Base-by-base conservation (phyloP, 2,113 vertebrate species). In the Coptodon rendalli region DNA sequence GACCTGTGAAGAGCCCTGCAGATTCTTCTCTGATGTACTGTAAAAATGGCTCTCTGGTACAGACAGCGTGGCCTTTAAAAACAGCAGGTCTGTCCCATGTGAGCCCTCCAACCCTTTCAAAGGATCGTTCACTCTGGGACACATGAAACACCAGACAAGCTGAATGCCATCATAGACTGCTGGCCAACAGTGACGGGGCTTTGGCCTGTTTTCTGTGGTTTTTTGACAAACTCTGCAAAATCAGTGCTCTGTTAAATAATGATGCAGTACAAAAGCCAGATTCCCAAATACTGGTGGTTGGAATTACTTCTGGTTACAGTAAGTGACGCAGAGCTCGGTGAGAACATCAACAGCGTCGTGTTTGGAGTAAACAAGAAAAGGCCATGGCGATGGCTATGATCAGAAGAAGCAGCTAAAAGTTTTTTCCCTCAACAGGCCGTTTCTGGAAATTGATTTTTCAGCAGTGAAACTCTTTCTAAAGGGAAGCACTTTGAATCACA, bases 11-110 rank as follows among this genome's bases (percentile, higher is more conserved):
- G 63, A 86, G 19, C 79, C 13, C 80, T 61, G 76, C 48, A 73
- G 87, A 85, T 59, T 79, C 8, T 61, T 83, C 86, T 94, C 71
- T 92, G 87, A 92, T 90, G 86, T 89, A 10, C 48, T 79, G 29
- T 82, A 38, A 80, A 82, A 57, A 90, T 85, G 9, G 22, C 48
- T 61, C 31, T 4, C 27, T 80, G 19, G 81, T 68, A 61, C 63
- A 83, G 78, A 94, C 88, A 84, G 68, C 13, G 22, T 91, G 91
- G 85, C 93, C 92, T 95, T 96, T 94, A 40, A 82, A 29, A 90
- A 38, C 86, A 88, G 89, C 61, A 8, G 66, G 63, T 81, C 81
- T 63, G 73, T 81, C 52, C 78, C 82, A 50, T 78, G 76, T 89
- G 78, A 94, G 45, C 86, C 43, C 71, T 40, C n/a, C 36, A 82